Evolutionary conservation across 2,888 invertebrate species (phyloP), one percentile per base, ranked within the genome.

Genomic region (Elegia similella): DNA sequence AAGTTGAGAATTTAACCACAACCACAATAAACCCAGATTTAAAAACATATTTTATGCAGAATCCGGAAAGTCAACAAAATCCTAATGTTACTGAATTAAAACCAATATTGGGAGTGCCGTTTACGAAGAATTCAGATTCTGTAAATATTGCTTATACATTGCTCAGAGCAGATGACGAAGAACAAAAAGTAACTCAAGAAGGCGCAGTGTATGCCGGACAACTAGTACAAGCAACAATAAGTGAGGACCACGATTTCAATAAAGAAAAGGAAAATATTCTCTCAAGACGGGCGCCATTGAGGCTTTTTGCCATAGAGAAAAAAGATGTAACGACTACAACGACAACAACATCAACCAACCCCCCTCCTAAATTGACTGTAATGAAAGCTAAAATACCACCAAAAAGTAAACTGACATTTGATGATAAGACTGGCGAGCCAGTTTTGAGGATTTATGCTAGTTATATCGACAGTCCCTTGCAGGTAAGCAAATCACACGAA

Each of bases 391-490:
- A 84, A 65, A 86, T 86, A 58, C 87, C 90, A 17, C 85, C 88
- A 8, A 88, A 85, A 60, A 89, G 85, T 64, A 90, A 88, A 66
- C 65, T 91, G 53, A 85, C 83, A 1, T 86, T 85, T 65, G 91
- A 90, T 59, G 86, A 87, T 57, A 84, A 86, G 58, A 88, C 88
- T 42, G 90, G 89, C 6, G 88, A 90, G 62, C 90, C 92, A 6
- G 86, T 92, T 23, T 78, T 93, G 65, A 88, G 92, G 66, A 93
- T 94, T 72, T 93, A 92, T 64, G 93, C 91, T 0, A 91, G 88
- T 66, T 91, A 90, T 58, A 70, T 83, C 42, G 85, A 88, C 57
- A 82, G 65, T 61, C 80, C 84, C 7, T 56, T 73, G 34, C 87
- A 86, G 82, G 90, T 90, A 73, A 71, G 59, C 55, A 16, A 30